Conservation (phyloP, 2,888 invertebrate genomes). For the Pilophorus perplexus region DNA sequence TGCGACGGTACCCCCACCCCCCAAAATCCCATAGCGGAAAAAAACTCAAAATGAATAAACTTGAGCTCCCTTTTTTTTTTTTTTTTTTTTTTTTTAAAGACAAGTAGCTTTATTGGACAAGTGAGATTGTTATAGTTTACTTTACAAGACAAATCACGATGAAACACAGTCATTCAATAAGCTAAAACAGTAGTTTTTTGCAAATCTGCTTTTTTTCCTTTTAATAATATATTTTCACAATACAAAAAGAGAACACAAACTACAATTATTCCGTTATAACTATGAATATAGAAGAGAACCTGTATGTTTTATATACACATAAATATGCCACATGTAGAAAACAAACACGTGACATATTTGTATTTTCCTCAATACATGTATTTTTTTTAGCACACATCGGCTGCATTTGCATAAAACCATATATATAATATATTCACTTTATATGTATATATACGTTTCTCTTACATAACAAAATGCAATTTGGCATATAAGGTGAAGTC, state of each 20-base stretch:
- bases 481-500: conserved; percentile 42
- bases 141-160: conserved; percentile 49
- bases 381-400: conserved; percentile 42
- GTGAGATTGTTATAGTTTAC: conserved; percentile 49
- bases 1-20: too few species aligned
- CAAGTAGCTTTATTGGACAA: conserved; percentile 50
- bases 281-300: conserved; percentile 47
- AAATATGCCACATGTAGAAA: conserved; percentile 19
- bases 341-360: conserved; percentile 43
- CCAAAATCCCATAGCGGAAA: too few species aligned
- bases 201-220: conserved; percentile 43
- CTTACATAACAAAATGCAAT: conserved; percentile 35
- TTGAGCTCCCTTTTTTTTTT: neutral
- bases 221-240: conserved; percentile 47
- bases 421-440: conserved; percentile 39
- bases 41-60: conserved; percentile 21
- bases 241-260: conserved; percentile 49
- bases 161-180: conserved; percentile 49
- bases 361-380: conserved; percentile 41
- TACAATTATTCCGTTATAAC: conserved; percentile 47
- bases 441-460: conserved; percentile 39
- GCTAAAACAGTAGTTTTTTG: conserved; percentile 48
- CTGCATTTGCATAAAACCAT: conserved; percentile 40
- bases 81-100: conserved; percentile 45
- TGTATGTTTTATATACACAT: conserved; percentile 43